These are phyloP conservation scores for Psilanteris sp. DNA, from an alignment of 1,140 invertebrate genomes.

Conservation along the genomic window DNA sequence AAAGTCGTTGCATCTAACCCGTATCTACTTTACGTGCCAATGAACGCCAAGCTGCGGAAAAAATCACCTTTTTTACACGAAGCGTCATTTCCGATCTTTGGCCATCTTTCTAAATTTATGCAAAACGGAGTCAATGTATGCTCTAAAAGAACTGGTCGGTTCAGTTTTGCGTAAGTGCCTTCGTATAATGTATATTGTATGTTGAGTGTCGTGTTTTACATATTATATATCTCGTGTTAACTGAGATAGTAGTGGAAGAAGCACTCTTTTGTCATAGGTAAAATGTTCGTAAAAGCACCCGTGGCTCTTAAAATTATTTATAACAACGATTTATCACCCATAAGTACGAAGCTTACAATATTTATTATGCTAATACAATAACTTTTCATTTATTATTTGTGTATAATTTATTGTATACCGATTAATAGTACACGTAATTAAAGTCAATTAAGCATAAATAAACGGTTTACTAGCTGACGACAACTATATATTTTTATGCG, in stretches of 20 bases:
- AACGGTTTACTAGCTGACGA: neutral
- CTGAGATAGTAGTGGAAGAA: conserved; percentile 46
- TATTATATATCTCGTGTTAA: conserved; percentile 46
- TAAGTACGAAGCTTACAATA: too few species aligned
- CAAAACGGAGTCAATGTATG: conserved; percentile 32
- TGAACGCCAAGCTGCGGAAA: conserved; percentile 14
- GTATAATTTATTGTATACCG: too few species aligned
- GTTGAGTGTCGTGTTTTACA: conserved; percentile 36
- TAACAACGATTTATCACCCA: too few species aligned
- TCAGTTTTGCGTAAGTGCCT: conserved; percentile 40
- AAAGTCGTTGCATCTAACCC: conserved; percentile 32
- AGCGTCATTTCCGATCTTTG: conserved; percentile 28
- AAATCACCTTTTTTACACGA: conserved; percentile 6
- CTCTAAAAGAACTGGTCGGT: conserved; percentile 43
- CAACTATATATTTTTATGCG: too few species aligned
- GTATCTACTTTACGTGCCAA: conserved; percentile 48
- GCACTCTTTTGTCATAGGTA: conserved; percentile 6
- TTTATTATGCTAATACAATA: too few species aligned
- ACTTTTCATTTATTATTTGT: too few species aligned
- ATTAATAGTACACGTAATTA: too few species aligned
- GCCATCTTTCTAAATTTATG: conserved; percentile 33
- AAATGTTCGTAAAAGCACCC: too few species aligned
- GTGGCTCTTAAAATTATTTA: too few species aligned
- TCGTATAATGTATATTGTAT: conserved; percentile 49
- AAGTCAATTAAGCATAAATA: too few species aligned